Evolutionary conservation across 1,140 invertebrate genomes (phyloP), one percentile per base, ranked within the genome.

Genomic region (Alviniconcha marisindica): DNA sequence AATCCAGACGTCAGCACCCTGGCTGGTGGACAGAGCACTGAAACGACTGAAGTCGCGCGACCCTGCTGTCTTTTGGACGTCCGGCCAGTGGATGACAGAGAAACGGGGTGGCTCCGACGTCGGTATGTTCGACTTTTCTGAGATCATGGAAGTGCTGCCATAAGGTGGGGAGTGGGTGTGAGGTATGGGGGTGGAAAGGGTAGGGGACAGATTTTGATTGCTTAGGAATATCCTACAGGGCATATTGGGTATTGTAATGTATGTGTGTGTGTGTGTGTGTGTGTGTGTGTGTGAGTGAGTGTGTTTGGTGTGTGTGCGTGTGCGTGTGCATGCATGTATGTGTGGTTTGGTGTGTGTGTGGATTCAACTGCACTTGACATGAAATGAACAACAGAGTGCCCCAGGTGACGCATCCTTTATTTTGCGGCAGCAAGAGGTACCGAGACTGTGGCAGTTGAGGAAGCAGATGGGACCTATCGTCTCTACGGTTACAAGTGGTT

Each of bases 41-140:
- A 73, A 90, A 2, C 88, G 91, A 21, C 87, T 95, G 10, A 94
- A 91, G 10, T 91, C 92, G 54, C 86, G 94, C 77, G 90, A 95
- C 87, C 94, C 94, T 0, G 78, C 88, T 5, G 84, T 91, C 31
- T 95, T 95, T 86, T 95, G 95, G 95, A 95, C 95, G 21, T 95
- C 94, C 83, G 95, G 95, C 14, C 95, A 95, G 87, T 95, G 95
- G 95, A 95, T 95, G 95, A 95, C 95, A 24, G 95, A 95, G 84
- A 93, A 93, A 86, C 89, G 89, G 87, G 95, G 95, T 80, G 95
- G 95, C n/a, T 95, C 94, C 44, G 95, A 95, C 93, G 95, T 95
- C 33, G 94, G 93, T 91, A 83, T 82, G 92, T 40, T 71, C 21
- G 28, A 24, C 44, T 48, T 48, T 48, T 48, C 44, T 48, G 44